Evolutionary conservation across 2,888 invertebrate genomes (phyloP).

Genomic region (Scotopteryx bipunctaria): DNA sequence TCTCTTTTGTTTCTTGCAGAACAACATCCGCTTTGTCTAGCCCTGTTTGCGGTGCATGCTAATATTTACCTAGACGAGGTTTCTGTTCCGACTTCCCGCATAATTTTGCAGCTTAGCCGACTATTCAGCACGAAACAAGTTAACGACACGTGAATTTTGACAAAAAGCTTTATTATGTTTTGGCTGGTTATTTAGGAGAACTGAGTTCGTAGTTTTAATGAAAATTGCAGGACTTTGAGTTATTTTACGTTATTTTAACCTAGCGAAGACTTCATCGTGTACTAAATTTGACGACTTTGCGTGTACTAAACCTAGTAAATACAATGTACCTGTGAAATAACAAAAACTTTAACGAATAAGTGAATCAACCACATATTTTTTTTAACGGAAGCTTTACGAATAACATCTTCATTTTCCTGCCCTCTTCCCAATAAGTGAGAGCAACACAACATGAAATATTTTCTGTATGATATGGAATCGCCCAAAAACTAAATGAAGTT

Average conservation of each 20-base stretch:
- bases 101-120: constrained; percentile 54
- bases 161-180: constrained; percentile 7
- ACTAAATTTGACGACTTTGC: no score
- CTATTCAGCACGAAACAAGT: not conserved
- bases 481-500: not conserved
- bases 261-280: no score
- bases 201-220: no score
- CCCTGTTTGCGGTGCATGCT: constrained; percentile 62
- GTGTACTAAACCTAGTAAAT: no score
- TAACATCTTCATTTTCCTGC: no score
- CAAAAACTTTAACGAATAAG: no score
- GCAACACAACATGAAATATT: not conserved
- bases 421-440: no score
- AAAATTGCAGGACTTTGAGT: no score
- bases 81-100: constrained; percentile 59
- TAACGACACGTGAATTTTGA: not conserved
- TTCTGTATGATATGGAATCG: not conserved
- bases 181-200: not conserved
- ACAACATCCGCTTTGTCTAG: constrained; percentile 66
- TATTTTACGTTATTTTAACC: not conserved
- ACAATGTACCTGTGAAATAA: no score
- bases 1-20: constrained; percentile 69
- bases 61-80: constrained; percentile 67
- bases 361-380: no score
- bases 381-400: no score